Percentiles rank a stretch among this genome's conserved stretches.
Evolutionary conservation across 2,888 invertebrate species (phyloP).

Genomic region (Ichneumoninae sp.): DNA sequence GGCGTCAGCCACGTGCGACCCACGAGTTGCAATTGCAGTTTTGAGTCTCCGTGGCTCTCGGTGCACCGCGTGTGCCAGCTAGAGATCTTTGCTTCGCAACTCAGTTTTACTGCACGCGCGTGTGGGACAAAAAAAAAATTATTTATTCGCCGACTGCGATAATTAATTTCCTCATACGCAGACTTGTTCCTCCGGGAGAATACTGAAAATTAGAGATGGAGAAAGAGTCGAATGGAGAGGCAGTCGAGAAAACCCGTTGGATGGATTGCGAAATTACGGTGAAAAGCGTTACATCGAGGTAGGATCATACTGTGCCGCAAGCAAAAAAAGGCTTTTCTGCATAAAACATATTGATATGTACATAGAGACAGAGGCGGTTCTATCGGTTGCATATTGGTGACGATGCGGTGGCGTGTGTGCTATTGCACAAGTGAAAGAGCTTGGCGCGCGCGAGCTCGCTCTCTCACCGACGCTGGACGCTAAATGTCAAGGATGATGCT

Average conservation of each 20-base stretch:
- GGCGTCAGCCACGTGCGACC: constrained; percentile 81
- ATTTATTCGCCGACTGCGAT: not conserved
- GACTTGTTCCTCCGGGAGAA: not conserved
- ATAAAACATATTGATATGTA: constrained; percentile 25
- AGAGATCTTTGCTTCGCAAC: not conserved
- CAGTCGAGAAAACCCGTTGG: constrained; percentile 29
- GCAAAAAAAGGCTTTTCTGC: constrained; percentile 5
- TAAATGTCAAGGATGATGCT: constrained; percentile 70
- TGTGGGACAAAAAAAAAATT: not conserved
- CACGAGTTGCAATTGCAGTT: constrained; percentile 72
- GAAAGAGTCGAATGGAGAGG: constrained; percentile 27
- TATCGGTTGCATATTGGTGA: constrained; percentile 21
- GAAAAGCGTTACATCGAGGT: constrained; percentile 12
- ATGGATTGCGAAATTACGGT: constrained; percentile 66
- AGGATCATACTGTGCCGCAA: constrained; percentile 9
- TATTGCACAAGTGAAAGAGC: constrained; percentile 81
- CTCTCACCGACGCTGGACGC: constrained; percentile 50
- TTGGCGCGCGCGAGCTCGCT: constrained; percentile 62
- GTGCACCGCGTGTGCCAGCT: not conserved
- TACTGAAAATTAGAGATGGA: constrained; percentile 10
- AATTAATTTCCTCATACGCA: not conserved
- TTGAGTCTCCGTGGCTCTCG: constrained; percentile 68
- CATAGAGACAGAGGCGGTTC: constrained; percentile 14
- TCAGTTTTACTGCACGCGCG: too few species aligned
- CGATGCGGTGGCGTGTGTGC: constrained; percentile 48